Base-by-base conservation (phyloP, 2,113 vertebrate species). In the Paedocypris sp. region DNA sequence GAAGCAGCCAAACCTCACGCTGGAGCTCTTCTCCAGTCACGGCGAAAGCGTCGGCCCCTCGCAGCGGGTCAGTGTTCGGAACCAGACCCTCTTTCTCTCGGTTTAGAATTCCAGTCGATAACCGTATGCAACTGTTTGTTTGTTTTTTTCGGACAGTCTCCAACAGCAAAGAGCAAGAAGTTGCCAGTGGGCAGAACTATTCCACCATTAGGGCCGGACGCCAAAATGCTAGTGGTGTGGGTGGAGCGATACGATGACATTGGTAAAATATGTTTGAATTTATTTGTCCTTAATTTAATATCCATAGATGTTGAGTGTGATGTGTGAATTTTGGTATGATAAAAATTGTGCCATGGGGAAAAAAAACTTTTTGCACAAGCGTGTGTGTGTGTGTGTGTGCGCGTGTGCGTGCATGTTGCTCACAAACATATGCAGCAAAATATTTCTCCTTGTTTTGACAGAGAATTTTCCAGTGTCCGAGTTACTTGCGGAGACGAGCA, bases 211-310 rank as follows among this genome's bases (percentile, higher is more conserved):
- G 90, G 90, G 68, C 90, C 89, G 31, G 90, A 93, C 78, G 90
- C 90, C 53, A 91, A 91, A 80, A 88, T 92, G 26, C 83, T 89
- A 9, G 88, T 93, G 29, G 90, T 93, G 43, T 93, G 90, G 90
- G 88, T 93, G 62, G 90, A 93, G 50, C 86, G 90, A 64, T 93
- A 86, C 2, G 90, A 93, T 78, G 90, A 93, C 60, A 89, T 93
- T 72, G 90, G 90, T 93, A 84, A 70, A 59, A 64, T 12, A 38
- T 11, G 48, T 2, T 22, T 3, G 29, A 12, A 6, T 5, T 7
- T n/a, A n/a, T n/a, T n/a, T n/a, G n/a, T n/a, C n/a, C 20, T 20
- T 19, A 15, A 31, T 18, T 6, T 28, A 7, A 6, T 25, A 20
- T 1, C 15, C 8, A 4, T 45, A 47, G 19, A 60, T 9, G 31